A percentile compares a stretch with the other conserved stretches of the same genome.
Evolutionary conservation across 2,888 invertebrate genomes (phyloP).

Genomic region (Diarsia brunnea): DNA sequence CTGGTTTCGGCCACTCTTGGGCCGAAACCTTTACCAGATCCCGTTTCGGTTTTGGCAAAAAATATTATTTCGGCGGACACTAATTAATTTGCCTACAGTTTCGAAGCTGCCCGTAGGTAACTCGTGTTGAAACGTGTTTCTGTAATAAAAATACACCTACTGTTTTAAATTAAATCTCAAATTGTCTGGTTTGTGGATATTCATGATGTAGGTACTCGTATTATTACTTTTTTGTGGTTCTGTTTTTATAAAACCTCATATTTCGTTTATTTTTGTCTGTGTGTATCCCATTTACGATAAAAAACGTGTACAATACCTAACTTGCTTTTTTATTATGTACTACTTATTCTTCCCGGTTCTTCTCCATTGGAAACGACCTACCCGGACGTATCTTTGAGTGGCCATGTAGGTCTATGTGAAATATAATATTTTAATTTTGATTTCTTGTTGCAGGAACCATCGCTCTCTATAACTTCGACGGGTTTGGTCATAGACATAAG

Average conservation of each 20-base stretch:
- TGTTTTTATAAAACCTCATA: background rate
- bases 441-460: constrained; percentile 72
- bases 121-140: constrained; percentile 1
- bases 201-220: constrained; percentile 2
- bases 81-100: background rate
- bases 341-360: too few species aligned
- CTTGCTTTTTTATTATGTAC: too few species aligned
- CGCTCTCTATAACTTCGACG: constrained; percentile 72
- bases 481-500: constrained; percentile 50
- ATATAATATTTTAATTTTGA: too few species aligned
- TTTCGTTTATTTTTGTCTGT: background rate
- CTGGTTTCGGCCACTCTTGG: too few species aligned
- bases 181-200: background rate
- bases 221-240: too few species aligned
- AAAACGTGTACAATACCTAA: background rate
- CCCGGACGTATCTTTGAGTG: too few species aligned
- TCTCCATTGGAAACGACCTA: too few species aligned
- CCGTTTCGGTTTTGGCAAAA: too few species aligned
- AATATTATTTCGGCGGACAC: too few species aligned
- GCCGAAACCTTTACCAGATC: too few species aligned
- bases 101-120: background rate
- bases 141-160: background rate
- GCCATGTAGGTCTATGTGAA: too few species aligned
- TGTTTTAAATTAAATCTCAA: constrained; percentile 4
- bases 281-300: background rate